Base-by-base conservation (phyloP, 2,797 vertebrate genomes). In the Philypnodon macrostomus region DNA sequence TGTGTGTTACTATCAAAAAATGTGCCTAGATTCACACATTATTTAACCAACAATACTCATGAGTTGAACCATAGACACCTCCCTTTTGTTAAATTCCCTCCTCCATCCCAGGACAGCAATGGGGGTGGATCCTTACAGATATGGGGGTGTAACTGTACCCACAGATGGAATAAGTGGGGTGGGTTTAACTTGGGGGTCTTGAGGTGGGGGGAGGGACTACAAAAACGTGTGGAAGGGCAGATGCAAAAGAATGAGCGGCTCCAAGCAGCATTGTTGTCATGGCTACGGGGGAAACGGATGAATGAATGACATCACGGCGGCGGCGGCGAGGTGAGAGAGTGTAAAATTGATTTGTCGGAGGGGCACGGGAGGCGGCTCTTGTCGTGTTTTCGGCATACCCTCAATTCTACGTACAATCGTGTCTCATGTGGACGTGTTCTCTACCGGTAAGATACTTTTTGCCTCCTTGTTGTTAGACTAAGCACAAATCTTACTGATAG, bases 341-440 rank as follows among this genome's bases (percentile, higher is more conserved):
- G 93, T 95, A 93, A 97, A 94, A 96, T 93, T 92, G 92, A 93
- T 95, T 95, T 90, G 82, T 84, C 86, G 85, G 90, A 84, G 79
- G 86, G 79, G 83, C 88, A 81, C 83, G 54, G 85, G 90, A 87
- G 90, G 84, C 82, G 88, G 51, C 79, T 78, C 83, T 80, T 79
- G 67, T 71, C 70, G 80, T 85, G 86, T 81, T 87, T 90, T 90
- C 75, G 39, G 73, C 66, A 63, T 62, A 10, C 69, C 65, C 67
- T 74, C 72, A 63, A 54, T 59, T 47, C 58, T 56, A 50, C 7
- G 38, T 68, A 42, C 46, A 6, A 48, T 26, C 47, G 61, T 52
- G 63, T 75, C 78, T 79, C 58, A 68, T 31, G 61, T 65, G 67
- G 66, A 83, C 21, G 40, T 29, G 50, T 67, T 82, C 60, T 70